Conservation (phyloP, 2,113 vertebrate species). For the Rhabdomys dilectus region DNA sequence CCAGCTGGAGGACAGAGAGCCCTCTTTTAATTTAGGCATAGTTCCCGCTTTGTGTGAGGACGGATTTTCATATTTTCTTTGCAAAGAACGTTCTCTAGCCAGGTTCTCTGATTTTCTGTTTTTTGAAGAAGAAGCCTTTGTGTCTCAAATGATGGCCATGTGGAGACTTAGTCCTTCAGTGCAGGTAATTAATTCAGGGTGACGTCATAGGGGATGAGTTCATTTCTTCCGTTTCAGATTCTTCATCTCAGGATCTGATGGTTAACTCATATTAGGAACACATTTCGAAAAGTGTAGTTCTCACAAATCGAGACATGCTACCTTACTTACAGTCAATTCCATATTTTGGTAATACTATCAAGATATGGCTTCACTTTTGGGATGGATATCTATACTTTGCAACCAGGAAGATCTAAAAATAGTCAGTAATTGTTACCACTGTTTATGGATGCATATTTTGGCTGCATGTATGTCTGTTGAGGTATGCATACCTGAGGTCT, state of each 20-base stretch:
- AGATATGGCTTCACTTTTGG: neutral
- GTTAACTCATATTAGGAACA: conserved; percentile 72
- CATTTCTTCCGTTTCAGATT: conserved; percentile 80
- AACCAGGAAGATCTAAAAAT: neutral
- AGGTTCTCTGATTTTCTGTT: conserved; percentile 45
- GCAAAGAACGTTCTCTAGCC: conserved; percentile 41
- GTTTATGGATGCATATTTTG: neutral
- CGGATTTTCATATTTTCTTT: neutral
- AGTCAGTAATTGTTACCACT: neutral
- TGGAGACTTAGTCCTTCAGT: conserved; percentile 49
- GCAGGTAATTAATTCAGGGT: conserved; percentile 82
- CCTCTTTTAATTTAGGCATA: conserved; percentile 7
- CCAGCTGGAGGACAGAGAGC: neutral
- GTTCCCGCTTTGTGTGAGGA: conserved; percentile 44
- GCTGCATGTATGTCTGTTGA: neutral
- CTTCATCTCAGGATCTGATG: conserved; percentile 66
- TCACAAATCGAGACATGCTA: conserved; percentile 46
- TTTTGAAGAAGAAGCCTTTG: conserved; percentile 61
- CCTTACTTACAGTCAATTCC: neutral
- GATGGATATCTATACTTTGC: neutral
- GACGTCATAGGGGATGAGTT: conserved; percentile 77
- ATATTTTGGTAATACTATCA: neutral
- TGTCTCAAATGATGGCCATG: conserved; percentile 68
- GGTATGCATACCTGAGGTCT: neutral
- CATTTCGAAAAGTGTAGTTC: conserved; percentile 52